phyloP scores from a whole-genome alignment of 2,888 invertebrate genomes.

The Rhingia rostrata region DNA sequence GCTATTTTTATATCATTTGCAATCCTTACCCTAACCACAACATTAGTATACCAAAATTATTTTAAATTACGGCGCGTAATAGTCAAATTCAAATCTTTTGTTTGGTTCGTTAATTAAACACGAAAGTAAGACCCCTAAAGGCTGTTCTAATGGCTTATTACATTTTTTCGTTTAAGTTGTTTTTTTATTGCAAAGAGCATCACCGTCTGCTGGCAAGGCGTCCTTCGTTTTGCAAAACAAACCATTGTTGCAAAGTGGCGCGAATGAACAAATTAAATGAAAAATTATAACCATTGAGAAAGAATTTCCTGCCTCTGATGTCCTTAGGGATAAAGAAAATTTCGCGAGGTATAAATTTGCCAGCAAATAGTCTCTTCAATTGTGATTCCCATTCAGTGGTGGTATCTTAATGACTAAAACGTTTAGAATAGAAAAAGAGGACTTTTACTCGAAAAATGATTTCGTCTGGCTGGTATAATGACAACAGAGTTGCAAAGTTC shows the following conservation, averaged over 20 bases:
- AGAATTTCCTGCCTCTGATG: no score
- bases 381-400: background rate
- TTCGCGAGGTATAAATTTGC: constrained; percentile 34
- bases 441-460: background rate
- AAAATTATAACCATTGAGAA: no score
- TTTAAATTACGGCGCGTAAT: constrained; percentile 11
- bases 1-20: background rate
- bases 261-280: no score
- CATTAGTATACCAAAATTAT: background rate
- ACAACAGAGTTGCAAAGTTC: no score
- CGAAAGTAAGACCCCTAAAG: background rate
- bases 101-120: constrained; percentile 18
- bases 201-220: background rate
- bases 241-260: no score
- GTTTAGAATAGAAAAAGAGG: constrained; percentile 19
- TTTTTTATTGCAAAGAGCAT: background rate
- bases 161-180: background rate
- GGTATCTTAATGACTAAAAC: constrained; percentile 25
- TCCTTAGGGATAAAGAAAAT: background rate
- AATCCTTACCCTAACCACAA: background rate
- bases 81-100: constrained; percentile 4
- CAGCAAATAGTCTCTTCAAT: constrained; percentile 18
- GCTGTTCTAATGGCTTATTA: no score
- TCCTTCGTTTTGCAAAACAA: no score
- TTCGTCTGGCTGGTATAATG: no score